Conservation (phyloP, 2,797 vertebrate species). For the Morelia viridis region DNA sequence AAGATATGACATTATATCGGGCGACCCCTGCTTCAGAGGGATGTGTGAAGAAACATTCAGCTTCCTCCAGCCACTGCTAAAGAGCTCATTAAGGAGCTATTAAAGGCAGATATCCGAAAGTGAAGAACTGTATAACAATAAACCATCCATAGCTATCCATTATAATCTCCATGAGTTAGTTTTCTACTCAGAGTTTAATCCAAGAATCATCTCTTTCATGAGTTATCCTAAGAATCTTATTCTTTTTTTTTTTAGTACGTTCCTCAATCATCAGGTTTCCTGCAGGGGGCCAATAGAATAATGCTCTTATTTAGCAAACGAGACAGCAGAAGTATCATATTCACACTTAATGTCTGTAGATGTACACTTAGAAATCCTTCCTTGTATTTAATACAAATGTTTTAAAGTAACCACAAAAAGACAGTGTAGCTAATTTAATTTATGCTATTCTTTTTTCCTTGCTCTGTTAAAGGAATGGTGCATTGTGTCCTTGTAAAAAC, state of each 20-base stretch:
- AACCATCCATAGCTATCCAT: background rate
- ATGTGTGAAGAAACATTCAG: background rate
- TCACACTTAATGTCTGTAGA: background rate
- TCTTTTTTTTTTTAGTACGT: background rate
- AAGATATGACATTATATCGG: background rate
- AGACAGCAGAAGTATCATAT: background rate
- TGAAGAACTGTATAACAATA: background rate
- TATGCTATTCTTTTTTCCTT: conserved; percentile 19
- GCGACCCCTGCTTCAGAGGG: background rate
- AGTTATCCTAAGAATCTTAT: background rate
- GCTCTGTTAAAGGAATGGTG: conserved; percentile 64
- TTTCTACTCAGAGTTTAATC: background rate
- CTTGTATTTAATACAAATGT: background rate
- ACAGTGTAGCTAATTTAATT: background rate
- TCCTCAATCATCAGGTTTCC: background rate
- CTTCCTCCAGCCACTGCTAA: background rate
- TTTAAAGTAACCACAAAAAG: background rate
- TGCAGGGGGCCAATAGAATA: background rate
- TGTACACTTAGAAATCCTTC: background rate
- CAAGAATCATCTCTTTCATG: background rate
- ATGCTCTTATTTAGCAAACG: background rate
- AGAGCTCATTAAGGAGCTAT: background rate
- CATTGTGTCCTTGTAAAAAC: conserved; percentile 49
- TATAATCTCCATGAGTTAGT: background rate
- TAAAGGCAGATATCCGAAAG: background rate